Percentiles rank a stretch among this genome's conserved stretches.
These are phyloP conservation scores for Helogale parvula DNA, from an alignment of 2,113 vertebrate genomes.

Conservation along the genomic window DNA sequence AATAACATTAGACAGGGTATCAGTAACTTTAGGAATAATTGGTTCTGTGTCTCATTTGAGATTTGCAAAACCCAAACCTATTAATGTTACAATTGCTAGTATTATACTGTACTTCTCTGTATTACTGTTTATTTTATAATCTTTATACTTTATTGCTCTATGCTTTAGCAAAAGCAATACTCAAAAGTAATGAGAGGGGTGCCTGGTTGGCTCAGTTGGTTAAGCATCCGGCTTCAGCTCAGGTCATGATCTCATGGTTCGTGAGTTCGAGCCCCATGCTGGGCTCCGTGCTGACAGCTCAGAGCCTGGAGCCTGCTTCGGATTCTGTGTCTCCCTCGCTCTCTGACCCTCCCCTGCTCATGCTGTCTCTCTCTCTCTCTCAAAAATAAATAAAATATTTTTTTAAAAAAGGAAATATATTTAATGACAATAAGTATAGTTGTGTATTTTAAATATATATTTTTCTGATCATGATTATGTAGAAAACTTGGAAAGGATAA, in stretches of 20 bases:
- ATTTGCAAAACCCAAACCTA: not conserved
- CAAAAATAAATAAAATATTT: too few relatives aligned
- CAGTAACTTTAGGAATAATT: not conserved
- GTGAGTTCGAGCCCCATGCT: too few relatives aligned
- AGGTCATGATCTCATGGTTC: too few relatives aligned
- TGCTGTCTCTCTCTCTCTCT: too few relatives aligned
- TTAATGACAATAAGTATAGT: not conserved
- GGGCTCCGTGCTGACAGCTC: too few relatives aligned
- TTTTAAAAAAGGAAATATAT: not conserved
- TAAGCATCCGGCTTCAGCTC: too few relatives aligned
- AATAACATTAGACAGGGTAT: not conserved
- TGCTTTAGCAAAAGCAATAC: not conserved
- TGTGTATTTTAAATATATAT: not conserved
- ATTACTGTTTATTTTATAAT: not conserved
- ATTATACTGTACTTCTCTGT: not conserved
- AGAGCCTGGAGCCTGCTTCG: too few relatives aligned
- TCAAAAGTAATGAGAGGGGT: not conserved
- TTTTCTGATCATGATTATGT: not conserved
- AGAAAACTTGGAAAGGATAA: not conserved
- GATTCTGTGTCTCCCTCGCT: too few relatives aligned
- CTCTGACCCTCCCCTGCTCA: too few relatives aligned
- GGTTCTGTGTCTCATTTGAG: slow-evolving; percentile 8
- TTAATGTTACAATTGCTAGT: not conserved
- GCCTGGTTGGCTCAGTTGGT: too few relatives aligned
- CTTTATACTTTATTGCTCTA: not conserved